Evolutionary conservation across 2,113 vertebrate genomes (phyloP).

Genomic region (Cygnus buccinator): DNA sequence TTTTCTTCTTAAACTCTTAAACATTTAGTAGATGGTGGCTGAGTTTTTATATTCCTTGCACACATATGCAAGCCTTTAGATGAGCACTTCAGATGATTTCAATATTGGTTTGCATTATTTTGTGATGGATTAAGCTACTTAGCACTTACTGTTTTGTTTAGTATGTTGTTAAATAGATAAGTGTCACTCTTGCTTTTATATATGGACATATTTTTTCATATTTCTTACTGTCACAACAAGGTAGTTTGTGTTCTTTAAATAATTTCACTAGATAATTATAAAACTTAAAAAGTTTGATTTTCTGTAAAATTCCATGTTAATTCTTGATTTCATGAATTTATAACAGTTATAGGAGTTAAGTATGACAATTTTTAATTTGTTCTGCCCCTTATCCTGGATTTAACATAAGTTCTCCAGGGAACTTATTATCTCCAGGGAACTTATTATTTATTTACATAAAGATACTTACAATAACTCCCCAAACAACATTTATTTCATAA

Average conservation of each 20-base stretch:
- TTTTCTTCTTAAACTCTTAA: background rate
- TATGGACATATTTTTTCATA: background rate
- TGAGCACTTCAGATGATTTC: background rate
- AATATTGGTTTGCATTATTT: background rate
- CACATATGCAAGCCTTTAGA: background rate
- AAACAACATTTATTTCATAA: background rate
- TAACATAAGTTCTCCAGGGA: background rate
- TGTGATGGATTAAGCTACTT: background rate
- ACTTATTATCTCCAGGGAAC: no score
- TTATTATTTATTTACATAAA: background rate
- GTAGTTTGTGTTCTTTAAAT: background rate
- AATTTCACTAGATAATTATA: background rate
- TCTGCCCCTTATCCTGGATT: background rate
- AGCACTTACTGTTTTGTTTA: background rate
- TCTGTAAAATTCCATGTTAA: background rate
- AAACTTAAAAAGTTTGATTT: background rate
- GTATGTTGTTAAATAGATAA: background rate
- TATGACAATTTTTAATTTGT: background rate
- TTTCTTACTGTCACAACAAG: background rate
- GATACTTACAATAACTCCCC: background rate
- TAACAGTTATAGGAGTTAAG: background rate
- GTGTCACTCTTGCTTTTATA: background rate
- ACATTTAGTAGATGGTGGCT: background rate
- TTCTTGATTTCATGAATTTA: background rate
- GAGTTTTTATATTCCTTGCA: background rate